Evolutionary conservation across 53 echinoderm and acorn worm species (phyloP), one percentile per base, ranked within the genome.

Genomic region (Mesocentrotus franciscanus): DNA sequence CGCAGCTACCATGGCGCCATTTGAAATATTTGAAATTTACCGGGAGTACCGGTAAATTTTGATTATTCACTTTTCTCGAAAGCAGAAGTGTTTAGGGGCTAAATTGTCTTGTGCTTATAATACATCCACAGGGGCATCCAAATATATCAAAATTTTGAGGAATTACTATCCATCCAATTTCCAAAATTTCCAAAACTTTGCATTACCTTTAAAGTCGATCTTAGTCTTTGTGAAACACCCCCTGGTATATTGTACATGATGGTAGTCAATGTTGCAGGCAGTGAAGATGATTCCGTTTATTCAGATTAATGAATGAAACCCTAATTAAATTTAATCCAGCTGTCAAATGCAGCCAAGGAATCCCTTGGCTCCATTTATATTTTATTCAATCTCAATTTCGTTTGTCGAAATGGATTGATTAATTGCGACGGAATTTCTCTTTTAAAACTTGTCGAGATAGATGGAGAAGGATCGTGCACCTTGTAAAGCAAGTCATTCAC

Each of bases 301-400:
- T 56, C 85, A 85, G 85, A 85, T 55, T 24, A 49, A 85, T 85
- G 85, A 55, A 85, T 22, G 26, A 55, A 24, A 56, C 55, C 85
- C 9, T 55, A 85, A 85, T 85, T 56, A 85, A 85, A 49, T 85
- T 85, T 56, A 9, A 85, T 56, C 10, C 85, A 85, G 85, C 85
- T 85, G 85, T 55, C 79, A 79, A 79, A 85, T 56, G 84, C 4
- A 9, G 18, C 10, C 15, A 13, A 39, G 84, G 20, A 84, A 42
- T 55, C 49, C 26, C 22, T 55, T 24, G 55, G 85, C 56, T 18
- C 85, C 85, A 85, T 56, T 85, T 85, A 49, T 56, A 85, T 85
- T 55, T 85, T 9, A 85, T 55, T 85, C 85, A 85, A 85, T 85
- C 85, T 55, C 22, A 55, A 85, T 85, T 85, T 85, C 26, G 56